Conservation (phyloP, 35 echinoderm and acorn worm species). For the Acanthaster planci region DNA sequence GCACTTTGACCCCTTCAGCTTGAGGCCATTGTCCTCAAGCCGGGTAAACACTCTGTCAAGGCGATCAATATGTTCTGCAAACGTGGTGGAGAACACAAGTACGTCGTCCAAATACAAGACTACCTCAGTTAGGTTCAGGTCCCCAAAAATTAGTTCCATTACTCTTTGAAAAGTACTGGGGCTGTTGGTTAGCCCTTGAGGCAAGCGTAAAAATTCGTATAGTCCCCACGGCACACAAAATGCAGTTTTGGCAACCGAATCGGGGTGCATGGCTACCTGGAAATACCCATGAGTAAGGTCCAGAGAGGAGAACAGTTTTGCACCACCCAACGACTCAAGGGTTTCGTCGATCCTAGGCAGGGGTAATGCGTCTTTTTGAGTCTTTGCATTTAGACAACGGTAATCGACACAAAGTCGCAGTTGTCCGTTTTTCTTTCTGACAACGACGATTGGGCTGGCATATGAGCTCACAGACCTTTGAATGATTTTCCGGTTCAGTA, state of each 20-base stretch:
- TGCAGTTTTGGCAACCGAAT: conserved; percentile 40
- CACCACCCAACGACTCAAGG: conserved; percentile 41
- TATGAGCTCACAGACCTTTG: conserved; percentile 50
- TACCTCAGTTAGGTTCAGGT: conserved; percentile 27
- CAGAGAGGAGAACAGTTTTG: conserved; percentile 54
- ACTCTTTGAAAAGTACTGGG: conserved; percentile 50
- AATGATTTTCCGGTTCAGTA: conserved; percentile 41
- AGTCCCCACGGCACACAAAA: conserved; percentile 55
- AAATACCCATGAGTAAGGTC: conserved; percentile 58
- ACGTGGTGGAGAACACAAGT: conserved; percentile 38
- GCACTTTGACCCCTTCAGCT: conserved; percentile 26
- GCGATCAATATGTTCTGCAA: conserved; percentile 47
- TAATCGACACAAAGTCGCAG: conserved; percentile 58
- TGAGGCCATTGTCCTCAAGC: conserved; percentile 26
- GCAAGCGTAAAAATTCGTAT: conserved; percentile 36
- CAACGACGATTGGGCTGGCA: conserved; percentile 44
- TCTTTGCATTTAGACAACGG: conserved; percentile 30
- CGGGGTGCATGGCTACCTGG: conserved; percentile 52
- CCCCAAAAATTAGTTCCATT: conserved; percentile 46
- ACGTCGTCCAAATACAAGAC: conserved; percentile 69
- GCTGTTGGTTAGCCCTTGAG: conserved; percentile 35
- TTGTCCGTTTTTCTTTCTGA: conserved; percentile 45
- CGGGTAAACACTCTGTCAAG: conserved; percentile 41
- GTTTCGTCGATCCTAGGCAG: conserved; percentile 62
- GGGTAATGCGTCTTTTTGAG: conserved; percentile 46